Evolutionary conservation across 1,140 invertebrate genomes (phyloP).

Genomic region (Drosophila prosaltans): DNA sequence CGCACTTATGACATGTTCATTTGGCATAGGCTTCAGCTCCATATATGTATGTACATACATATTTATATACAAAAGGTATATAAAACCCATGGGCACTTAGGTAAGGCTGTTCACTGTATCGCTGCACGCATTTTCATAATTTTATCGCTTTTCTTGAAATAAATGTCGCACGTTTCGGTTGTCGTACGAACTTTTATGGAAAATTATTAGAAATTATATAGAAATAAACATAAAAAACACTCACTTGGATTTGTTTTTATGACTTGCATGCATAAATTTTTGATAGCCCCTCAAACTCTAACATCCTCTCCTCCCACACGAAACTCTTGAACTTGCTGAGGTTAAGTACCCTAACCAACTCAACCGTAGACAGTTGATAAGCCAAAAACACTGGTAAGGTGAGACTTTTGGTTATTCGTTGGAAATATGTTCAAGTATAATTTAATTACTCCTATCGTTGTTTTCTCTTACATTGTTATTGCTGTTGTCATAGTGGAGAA

Average conservation of each 20-base stretch:
- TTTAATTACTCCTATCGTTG: constrained; percentile 35
- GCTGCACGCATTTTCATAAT: constrained; percentile 70
- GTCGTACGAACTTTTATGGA: constrained; percentile 50
- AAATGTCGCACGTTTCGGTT: constrained; percentile 48
- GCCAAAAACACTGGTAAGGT: constrained; percentile 21
- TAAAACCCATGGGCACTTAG: constrained; percentile 1
- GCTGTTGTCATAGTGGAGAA: neutral
- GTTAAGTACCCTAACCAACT: constrained; percentile 1
- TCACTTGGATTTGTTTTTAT: constrained; percentile 55
- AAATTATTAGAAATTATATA: constrained; percentile 60
- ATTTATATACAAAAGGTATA: neutral
- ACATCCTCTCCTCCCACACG: neutral
- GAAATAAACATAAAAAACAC: constrained; percentile 69
- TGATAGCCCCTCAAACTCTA: neutral
- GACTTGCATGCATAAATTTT: constrained; percentile 78
- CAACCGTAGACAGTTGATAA: constrained; percentile 30
- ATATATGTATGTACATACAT: constrained; percentile 57
- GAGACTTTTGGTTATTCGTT: constrained; percentile 20
- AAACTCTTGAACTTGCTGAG: neutral
- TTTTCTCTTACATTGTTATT: neutral
- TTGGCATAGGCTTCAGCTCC: constrained; percentile 47
- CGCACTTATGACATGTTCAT: constrained; percentile 74
- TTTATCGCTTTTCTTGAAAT: constrained; percentile 79
- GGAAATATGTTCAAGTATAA: constrained; percentile 41
- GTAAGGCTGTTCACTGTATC: constrained; percentile 4